These are phyloP conservation scores for Melitaea athalia DNA, from an alignment of 2,888 invertebrate genomes.

Conservation along the genomic window DNA sequence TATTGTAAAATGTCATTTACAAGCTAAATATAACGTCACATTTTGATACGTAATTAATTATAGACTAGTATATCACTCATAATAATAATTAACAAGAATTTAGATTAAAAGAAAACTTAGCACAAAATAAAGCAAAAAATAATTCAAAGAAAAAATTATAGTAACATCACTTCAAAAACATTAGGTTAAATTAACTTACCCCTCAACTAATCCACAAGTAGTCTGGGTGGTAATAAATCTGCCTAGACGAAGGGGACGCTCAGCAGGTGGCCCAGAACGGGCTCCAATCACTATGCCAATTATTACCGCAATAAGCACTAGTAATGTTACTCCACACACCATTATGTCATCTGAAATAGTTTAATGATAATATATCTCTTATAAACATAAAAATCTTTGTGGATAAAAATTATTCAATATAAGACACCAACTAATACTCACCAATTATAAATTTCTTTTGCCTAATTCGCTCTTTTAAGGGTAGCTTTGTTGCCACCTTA, in stretches of 20 bases:
- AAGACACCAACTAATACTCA: conserved; percentile 52
- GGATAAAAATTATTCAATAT: neutral
- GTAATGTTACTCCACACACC: conserved; percentile 80
- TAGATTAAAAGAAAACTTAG: too few species aligned
- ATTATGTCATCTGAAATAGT: conserved; percentile 76
- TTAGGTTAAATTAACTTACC: conserved; percentile 67
- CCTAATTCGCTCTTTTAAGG: conserved; percentile 82
- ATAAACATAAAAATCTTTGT: too few species aligned
- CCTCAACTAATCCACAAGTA: conserved; percentile 90
- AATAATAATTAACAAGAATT: too few species aligned
- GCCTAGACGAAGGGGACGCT: conserved; percentile 87
- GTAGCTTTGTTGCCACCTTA: conserved; percentile 76
- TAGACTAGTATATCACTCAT: too few species aligned
- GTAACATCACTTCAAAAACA: neutral
- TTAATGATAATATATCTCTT: neutral
- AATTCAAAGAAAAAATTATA: neutral
- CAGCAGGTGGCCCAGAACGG: conserved; percentile 72
- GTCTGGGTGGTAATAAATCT: conserved; percentile 88
- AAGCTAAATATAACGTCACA: too few species aligned
- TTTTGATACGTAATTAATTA: too few species aligned
- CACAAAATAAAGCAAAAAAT: too few species aligned
- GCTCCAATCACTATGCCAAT: conserved; percentile 84
- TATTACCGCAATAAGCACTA: conserved; percentile 85
- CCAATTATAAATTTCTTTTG: conserved; percentile 86
- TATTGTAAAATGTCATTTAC: too few species aligned